A percentile compares a stretch with the other conserved stretches of the same genome.
phyloP scores from a whole-genome alignment of 2,888 invertebrate species.

The Plutella xylostella region DNA sequence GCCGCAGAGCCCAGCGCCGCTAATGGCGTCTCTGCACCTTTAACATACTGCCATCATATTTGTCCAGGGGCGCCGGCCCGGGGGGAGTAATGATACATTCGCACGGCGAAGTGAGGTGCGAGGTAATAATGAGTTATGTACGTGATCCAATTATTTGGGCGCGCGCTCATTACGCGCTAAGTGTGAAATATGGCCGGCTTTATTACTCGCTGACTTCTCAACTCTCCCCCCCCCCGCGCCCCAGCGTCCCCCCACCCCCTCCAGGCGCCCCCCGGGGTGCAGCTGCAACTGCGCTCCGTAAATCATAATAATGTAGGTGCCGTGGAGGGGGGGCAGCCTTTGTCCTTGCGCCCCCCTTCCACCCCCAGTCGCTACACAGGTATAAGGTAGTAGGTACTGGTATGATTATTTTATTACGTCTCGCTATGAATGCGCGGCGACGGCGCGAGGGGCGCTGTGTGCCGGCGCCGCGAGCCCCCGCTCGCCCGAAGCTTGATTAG shows the following conservation, averaged over 20 bases:
- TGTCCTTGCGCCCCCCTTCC: too few relatives aligned
- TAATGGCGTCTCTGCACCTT: too few relatives aligned
- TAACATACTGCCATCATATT: slow-evolving; percentile 34
- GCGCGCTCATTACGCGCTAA: slow-evolving; percentile 70
- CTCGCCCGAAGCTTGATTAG: too few relatives aligned
- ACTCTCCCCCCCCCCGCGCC: slow-evolving; percentile 13
- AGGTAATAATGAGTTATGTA: slow-evolving; percentile 72
- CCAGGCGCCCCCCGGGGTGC: slow-evolving; percentile 42
- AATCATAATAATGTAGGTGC: slow-evolving; percentile 57
- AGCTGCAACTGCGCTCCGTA: slow-evolving; percentile 45
- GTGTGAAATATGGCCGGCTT: slow-evolving; percentile 70
- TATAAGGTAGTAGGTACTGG: too few relatives aligned
- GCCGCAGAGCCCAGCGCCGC: slow-evolving; percentile 13
- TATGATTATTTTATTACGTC: too few relatives aligned
- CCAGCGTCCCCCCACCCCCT: slow-evolving; percentile 1
- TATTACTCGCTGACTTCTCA: slow-evolving; percentile 55
- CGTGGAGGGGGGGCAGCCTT: not conserved
- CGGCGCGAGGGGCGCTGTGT: not conserved
- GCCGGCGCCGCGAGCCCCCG: not conserved
- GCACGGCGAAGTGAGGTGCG: slow-evolving; percentile 56
- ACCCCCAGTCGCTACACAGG: too few relatives aligned
- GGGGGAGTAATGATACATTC: slow-evolving; percentile 61
- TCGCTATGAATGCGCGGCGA: too few relatives aligned
- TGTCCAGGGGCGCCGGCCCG: slow-evolving; percentile 18
- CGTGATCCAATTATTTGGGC: slow-evolving; percentile 72